A percentile compares a stretch with the other conserved stretches of the same genome.
Evolutionary conservation across 1,140 invertebrate genomes (phyloP).

Genomic region (Charaxes varanes): DNA sequence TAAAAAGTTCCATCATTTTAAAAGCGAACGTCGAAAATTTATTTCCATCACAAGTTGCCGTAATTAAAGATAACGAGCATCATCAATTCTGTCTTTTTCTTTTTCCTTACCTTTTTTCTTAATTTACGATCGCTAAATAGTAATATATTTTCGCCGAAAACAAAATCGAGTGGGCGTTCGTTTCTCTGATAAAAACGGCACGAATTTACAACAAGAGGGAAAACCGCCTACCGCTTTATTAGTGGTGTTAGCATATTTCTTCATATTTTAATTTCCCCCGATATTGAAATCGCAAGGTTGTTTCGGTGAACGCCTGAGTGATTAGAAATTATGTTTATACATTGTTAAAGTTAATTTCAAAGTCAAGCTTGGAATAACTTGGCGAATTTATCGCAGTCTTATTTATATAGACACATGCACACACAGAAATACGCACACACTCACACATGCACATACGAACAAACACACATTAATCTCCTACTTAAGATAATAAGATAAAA

Average conservation of each 20-base stretch:
- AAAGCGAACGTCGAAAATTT: slow-evolving; percentile 6
- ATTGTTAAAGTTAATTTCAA: no score
- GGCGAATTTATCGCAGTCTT: no score
- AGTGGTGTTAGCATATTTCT: slow-evolving; percentile 9
- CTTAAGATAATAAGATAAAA: no score
- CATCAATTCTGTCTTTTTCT: slow-evolving; percentile 10
- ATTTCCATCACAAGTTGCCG: not conserved
- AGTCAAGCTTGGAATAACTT: no score
- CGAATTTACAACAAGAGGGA: not conserved
- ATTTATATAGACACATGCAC: no score
- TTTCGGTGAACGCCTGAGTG: no score
- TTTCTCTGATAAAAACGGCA: slow-evolving; percentile 8
- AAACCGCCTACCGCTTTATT: slow-evolving; percentile 3
- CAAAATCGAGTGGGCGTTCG: slow-evolving; percentile 10
- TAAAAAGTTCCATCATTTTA: not conserved
- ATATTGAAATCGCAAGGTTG: no score
- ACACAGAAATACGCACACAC: no score
- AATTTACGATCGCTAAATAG: slow-evolving; percentile 13
- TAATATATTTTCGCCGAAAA: slow-evolving; percentile 11
- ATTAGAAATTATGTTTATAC: no score
- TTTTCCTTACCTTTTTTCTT: slow-evolving; percentile 8
- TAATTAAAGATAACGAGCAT: slow-evolving; percentile 15
- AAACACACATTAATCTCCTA: no score
- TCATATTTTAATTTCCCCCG: no score
- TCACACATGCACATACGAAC: no score